Base-by-base conservation (phyloP, 1,140 invertebrate species). In the Brachionus plicatilis region DNA sequence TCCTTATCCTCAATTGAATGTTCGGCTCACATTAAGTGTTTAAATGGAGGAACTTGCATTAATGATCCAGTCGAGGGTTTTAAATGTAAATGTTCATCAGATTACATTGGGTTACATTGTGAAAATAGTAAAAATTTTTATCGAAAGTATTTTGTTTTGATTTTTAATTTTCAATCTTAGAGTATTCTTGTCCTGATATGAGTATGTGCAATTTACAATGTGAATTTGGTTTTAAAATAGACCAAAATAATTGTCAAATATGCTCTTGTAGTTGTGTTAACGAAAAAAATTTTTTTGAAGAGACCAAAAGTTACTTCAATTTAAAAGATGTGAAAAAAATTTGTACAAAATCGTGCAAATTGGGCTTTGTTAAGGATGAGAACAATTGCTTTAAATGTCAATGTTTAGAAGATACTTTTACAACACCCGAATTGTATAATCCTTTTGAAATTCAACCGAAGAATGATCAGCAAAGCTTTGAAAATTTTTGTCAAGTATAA, bases 161-260 rank as follows among this genome's bases (percentile, higher is more conserved):
- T 41, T 17, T 27, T 8, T 29, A 8, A 12, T 33, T 20, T 53
- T n/a, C 24, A 5, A 60, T 70, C 14, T 41, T 24, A 65, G 78
- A 45, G 6, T 14, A 14, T 24, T 29, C 8, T 12, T 82, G 79
- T 65, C 79, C 79, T 5, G 53, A 82, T 68, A 60, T 82, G 37
- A 37, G 9, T 4, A 4, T 24, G 6, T 82, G 79, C 29, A 41
- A 41, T 17, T 45, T 82, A 60, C 66, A 82, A 65, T 82, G 79
- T 47, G 79, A 82, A 33, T 82, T 65, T 68, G 79, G 79, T 24
- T 65, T n/a, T 45, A 82, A 65, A 65, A n/a, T 82, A 60, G 24
- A 65, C n/a, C 4, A 60, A n/a, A 27, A 82, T n/a, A 76, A 75
- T 24, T 80, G 78, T 56, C 47, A 80, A 53, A 80, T 37, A 60